Base-by-base conservation (phyloP, 2,797 vertebrate species). In the Notolepis coatsorum region DNA sequence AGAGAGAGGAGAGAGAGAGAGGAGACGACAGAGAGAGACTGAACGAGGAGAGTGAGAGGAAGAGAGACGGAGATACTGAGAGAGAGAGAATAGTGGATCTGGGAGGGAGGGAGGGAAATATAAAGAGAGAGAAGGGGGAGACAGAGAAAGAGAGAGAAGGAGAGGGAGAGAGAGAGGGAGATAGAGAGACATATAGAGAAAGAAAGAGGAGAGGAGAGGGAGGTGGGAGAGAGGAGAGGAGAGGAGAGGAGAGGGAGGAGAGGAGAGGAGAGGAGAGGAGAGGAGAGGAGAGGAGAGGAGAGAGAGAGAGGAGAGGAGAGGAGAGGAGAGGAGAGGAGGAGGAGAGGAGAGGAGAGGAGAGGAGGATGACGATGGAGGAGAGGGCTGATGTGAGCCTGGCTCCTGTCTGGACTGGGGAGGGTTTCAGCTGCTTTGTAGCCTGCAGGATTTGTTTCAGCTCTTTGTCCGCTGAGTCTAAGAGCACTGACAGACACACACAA, bases 371-470 rank as follows among this genome's bases (percentile, higher is more conserved):
- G 35, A 17, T 10, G 70, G 82, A 86, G 65, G 72, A 84, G 80
- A 79, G 83, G 56, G 83, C 33, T 18, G 12, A 20, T 49, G 15
- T 30, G 53, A 58, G n/a, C 20, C 50, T 48, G 76, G 63, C 79
- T 64, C 55, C 90, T 82, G 88, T 85, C 87, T 93, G 84, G 88
- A 42, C 57, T 52, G 73, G 91, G 90, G 92, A 87, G 83, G 84
- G 89, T 84, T 85, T 87, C 89, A 89, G 88, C 77, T 84, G 86
- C 91, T 91, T 92, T 92, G 91, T 79, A 82, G 84, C 78, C 90
- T 84, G 89, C 89, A 89, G 88, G 84, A 84, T 88, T 91, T 92
- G 85, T 91, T 94, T 93, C 92, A 93, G 85, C 80, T 88, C 78
- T 88, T 86, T 78, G 88, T 89, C 67, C 31, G 78, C 79, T 73